Evolutionary conservation across 2,113 vertebrate species (phyloP), one percentile per base, ranked within the genome.

Genomic region (Brienomyrus longianalis): DNA sequence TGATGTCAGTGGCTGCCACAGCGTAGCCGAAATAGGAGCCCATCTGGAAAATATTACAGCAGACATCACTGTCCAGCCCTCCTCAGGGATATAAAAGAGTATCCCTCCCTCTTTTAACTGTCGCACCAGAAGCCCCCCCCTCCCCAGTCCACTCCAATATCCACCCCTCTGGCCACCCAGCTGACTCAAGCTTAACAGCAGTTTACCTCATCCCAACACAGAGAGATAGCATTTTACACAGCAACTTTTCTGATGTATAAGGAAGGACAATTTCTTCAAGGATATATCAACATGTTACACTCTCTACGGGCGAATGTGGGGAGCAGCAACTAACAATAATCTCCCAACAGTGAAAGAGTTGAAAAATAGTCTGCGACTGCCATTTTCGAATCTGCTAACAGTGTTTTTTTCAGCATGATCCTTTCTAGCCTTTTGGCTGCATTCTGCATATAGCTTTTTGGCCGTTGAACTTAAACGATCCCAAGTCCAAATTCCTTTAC

Each of bases 11-110:
- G 70, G 96, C 96, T 45, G 97, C 96, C 91, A 98, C 96, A 0
- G 97, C 94, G 17, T 97, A 97, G 83, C 98, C 97, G 87, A 97
- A 98, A 90, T 98, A 98, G 43, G 98, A 96, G 19, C 97, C 97
- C 97, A 98, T 98, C 98, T 98, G 93, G 83, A 83, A 93, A 92
- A 80, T 89, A 92, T 88, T 91, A 94, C 88, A 93, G 91, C 94
- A 94, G 92, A 93, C 90, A 56, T 91, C 87, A 89, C 2, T 51
- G 88, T 74, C 52, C 45, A 91, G 92, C 87, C 74, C 90, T 93
- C 90, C 92, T 91, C 94, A 93, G 92, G 92, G 89, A 90, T 88
- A 89, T 2, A 31, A 89, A 31, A 89, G 91, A 87, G 17, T n/a
- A 87, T 83, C 48, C 47, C 23, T 11, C 66, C 39, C 54, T 50